Base-by-base conservation (phyloP, 2,888 invertebrate genomes). In the Bibio marci region DNA sequence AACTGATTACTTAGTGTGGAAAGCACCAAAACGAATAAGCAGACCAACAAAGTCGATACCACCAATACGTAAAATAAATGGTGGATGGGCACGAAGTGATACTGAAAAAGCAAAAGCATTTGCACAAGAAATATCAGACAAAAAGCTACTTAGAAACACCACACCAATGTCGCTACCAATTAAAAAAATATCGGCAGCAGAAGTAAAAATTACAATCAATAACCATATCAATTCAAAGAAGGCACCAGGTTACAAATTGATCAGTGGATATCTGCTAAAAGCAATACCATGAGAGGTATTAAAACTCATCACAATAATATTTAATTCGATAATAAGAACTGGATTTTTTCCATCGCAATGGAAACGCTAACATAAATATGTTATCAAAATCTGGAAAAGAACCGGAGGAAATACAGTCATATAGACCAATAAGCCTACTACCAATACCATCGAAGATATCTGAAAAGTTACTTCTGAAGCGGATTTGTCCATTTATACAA, bases 361-460 rank as follows among this genome's bases (percentile, higher is more conserved):
- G 22, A 39, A 39, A 39, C 13, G 17, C 35, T 4, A n/a, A 40
- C 18, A 30, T 35, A 12, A 40, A 28, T 2, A 30, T 40, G 30
- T 27, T 40, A 7, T 30, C 19, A 13, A 40, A 35, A 35, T 35
- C 17, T 13, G 22, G 22, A 6, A 22, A 22, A 22, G 22, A 22
- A 4, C 22, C 22, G 4, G 8, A 22, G 4, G 4, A 22, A 6
- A 8, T 8, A 8, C 22, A 22, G 22, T 22, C 22, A 22, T 22
- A 22, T 22, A 4, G 22, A 8, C 22, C 22, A 8, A 22, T 22
- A 6, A 30, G 19, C 5, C n/a, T 37, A 12, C 14, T 37, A 12
- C 37, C 37, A 10, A 30, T 18, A 12, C 4, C 35, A n/a, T 40
- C 35, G 3, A 40, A 40, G 28, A 11, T 40, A 22, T 40, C 30